These are phyloP conservation scores for Peromyscus nudipes DNA, from an alignment of 2,797 vertebrate species.

Conservation along the genomic window DNA sequence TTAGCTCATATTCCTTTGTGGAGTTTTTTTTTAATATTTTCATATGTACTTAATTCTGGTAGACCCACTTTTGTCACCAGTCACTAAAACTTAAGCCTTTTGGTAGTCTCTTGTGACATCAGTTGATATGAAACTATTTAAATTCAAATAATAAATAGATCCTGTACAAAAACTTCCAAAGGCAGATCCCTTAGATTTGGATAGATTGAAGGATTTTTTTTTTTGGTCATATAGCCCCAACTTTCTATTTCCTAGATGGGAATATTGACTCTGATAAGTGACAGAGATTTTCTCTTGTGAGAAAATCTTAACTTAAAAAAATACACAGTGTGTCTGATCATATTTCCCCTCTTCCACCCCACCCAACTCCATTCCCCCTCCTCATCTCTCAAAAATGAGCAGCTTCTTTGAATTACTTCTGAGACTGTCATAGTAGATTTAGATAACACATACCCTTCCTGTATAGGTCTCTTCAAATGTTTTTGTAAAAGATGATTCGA, in stretches of 20 bases:
- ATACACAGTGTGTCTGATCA: neutral
- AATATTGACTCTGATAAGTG: slow-evolving; percentile 14
- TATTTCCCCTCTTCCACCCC: rapidly evolving
- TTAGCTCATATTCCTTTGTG: neutral
- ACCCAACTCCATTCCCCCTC: neutral
- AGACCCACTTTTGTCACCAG: neutral
- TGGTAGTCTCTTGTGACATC: neutral
- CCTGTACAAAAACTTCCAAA: neutral
- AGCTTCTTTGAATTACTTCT: slow-evolving; percentile 28
- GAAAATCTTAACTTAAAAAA: no score
- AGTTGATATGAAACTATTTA: neutral
- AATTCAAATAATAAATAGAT: neutral
- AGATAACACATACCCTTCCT: neutral
- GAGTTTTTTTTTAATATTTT: slow-evolving; percentile 24
- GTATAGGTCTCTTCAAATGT: neutral
- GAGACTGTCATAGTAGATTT: neutral
- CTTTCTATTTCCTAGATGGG: slow-evolving; percentile 10
- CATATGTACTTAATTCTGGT: neutral
- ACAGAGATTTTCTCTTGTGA: slow-evolving; percentile 24
- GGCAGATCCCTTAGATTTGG: neutral
- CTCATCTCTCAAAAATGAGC: neutral
- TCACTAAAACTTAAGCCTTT: neutral
- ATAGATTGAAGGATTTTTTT: neutral
- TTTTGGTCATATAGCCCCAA: neutral
- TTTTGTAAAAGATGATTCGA: neutral